Evolutionary conservation across 2,797 vertebrate species (phyloP).

Genomic region (Pseudomugil gertrudae): DNA sequence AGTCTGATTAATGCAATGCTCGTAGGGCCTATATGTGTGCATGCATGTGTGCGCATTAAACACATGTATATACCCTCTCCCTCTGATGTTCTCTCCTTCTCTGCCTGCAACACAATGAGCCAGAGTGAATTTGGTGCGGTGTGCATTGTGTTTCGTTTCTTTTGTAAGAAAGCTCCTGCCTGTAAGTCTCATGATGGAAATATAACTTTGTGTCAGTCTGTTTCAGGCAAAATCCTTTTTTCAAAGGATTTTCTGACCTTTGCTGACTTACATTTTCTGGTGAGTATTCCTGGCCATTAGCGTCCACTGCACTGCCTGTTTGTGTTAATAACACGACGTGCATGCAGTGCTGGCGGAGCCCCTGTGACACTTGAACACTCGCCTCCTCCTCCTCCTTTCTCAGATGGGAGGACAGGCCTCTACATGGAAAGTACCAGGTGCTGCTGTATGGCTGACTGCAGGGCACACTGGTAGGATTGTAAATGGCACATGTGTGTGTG

Average conservation of each 20-base stretch:
- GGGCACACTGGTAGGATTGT: constrained; percentile 53
- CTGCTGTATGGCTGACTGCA: constrained; percentile 55
- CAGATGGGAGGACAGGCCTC: constrained; percentile 40
- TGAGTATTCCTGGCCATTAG: constrained; percentile 22
- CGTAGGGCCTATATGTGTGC: constrained; percentile 10
- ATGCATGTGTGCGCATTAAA: constrained; percentile 20
- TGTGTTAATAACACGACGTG: constrained; percentile 13
- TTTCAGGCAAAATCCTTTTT: constrained; percentile 37
- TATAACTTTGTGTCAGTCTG: not conserved
- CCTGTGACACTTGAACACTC: constrained; percentile 35
- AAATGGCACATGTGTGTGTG: constrained; percentile 21
- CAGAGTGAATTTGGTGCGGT: no score
- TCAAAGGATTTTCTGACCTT: constrained; percentile 31
- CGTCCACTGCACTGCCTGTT: constrained; percentile 7
- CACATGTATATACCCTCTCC: constrained; percentile 22
- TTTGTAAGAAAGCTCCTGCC: not conserved
- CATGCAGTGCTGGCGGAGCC: constrained; percentile 17
- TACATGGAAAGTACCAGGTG: constrained; percentile 59
- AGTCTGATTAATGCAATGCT: constrained; percentile 63
- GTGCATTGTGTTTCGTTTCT: constrained; percentile 21
- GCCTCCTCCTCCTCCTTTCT: constrained; percentile 24
- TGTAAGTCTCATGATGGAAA: constrained; percentile 3
- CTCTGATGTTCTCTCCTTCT: constrained; percentile 9
- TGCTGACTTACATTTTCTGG: constrained; percentile 14
- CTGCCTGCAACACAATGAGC: constrained; percentile 18